Percentiles rank a stretch among this genome's conserved stretches.
phyloP scores from a whole-genome alignment of 2,797 vertebrate genomes.

The Pyrocephalus nanus region DNA sequence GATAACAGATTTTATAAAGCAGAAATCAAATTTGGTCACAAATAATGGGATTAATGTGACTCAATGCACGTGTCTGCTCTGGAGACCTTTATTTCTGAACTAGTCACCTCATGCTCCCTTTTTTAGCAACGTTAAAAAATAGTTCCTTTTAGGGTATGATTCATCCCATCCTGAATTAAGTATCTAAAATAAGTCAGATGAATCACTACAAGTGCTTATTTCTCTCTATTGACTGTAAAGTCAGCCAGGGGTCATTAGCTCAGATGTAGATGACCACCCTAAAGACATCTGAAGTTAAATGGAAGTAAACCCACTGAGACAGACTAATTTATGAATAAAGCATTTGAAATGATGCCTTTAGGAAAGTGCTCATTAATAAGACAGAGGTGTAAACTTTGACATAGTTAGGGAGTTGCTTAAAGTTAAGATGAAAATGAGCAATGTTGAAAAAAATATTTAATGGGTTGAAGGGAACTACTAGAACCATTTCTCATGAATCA shows the following conservation, averaged over 20 bases:
- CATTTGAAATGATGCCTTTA: neutral
- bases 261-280: neutral
- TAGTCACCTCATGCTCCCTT: neutral
- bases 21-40: neutral
- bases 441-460: neutral
- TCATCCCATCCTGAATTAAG: neutral
- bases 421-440: neutral
- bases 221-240: neutral
- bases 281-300: slow-evolving; percentile 8
- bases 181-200: neutral
- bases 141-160: neutral
- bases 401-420: slow-evolving; percentile 1
- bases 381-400: neutral
- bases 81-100: neutral
- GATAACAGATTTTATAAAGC: neutral
- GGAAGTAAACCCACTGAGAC: neutral
- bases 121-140: neutral
- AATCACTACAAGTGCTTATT: slow-evolving; percentile 5
- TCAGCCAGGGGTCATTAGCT: neutral
- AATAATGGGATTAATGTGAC: neutral
- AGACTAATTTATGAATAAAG: slow-evolving; percentile 18
- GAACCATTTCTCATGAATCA: neutral
- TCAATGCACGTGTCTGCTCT: neutral
- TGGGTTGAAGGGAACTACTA: neutral
- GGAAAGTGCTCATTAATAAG: slow-evolving; percentile 2